Percentiles rank a stretch among this genome's conserved stretches.
phyloP scores from a whole-genome alignment of 2,888 invertebrate genomes.

The Himalopsyche tibetana region DNA sequence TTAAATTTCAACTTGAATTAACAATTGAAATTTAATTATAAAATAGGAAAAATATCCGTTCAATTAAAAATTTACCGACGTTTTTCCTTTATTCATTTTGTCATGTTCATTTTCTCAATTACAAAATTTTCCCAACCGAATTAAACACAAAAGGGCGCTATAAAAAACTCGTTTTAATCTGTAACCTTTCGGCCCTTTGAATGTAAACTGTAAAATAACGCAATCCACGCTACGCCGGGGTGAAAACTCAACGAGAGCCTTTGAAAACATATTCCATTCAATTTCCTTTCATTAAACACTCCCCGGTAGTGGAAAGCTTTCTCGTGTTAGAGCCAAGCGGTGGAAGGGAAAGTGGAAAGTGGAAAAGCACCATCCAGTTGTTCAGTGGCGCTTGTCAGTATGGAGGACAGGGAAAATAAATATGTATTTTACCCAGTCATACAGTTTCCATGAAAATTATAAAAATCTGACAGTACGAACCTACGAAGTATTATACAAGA shows the following conservation, averaged over 20 bases:
- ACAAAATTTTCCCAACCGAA: slow-evolving; percentile 36
- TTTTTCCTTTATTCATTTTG: slow-evolving; percentile 3
- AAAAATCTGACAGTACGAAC: too few species aligned
- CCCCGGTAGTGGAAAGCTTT: slow-evolving; percentile 64
- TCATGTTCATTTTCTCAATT: slow-evolving; percentile 41
- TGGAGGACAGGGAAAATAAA: background rate
- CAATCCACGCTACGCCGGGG: slow-evolving; percentile 53
- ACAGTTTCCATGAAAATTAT: too few species aligned
- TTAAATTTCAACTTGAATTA: too few species aligned
- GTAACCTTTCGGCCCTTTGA: slow-evolving; percentile 44
- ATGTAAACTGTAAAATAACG: slow-evolving; percentile 45
- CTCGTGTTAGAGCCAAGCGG: slow-evolving; percentile 54
- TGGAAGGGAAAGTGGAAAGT: slow-evolving; percentile 50
- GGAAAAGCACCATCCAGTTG: slow-evolving; percentile 24
- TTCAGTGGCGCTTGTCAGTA: background rate
- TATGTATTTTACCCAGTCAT: too few species aligned
- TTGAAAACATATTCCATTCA: slow-evolving; percentile 65
- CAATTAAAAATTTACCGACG: too few species aligned
- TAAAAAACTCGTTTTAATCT: slow-evolving; percentile 52
- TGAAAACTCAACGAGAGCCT: slow-evolving; percentile 58
- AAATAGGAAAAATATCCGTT: too few species aligned
- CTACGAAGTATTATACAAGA: too few species aligned
- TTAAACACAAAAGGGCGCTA: slow-evolving; percentile 37
- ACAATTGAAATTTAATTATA: too few species aligned
- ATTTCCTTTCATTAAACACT: slow-evolving; percentile 66